These are phyloP conservation scores for Cheirogaleus major DNA, from an alignment of 2,797 vertebrate genomes.

Conservation along the genomic window DNA sequence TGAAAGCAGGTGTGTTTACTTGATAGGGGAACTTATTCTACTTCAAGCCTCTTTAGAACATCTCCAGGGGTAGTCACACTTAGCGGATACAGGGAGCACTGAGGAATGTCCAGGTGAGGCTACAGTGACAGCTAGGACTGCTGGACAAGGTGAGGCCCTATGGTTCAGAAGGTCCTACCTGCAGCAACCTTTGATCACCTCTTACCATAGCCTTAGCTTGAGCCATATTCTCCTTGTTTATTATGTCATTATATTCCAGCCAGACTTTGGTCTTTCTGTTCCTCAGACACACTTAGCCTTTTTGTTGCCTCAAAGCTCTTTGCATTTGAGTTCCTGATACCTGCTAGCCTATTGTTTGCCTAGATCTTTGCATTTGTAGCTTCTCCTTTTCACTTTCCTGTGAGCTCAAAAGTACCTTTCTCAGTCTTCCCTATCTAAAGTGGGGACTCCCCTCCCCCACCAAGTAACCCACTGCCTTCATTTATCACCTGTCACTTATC, in stretches of 20 bases:
- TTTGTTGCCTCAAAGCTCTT: neutral
- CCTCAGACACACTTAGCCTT: neutral
- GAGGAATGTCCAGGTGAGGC: neutral
- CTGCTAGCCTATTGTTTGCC: neutral
- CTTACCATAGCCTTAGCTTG: neutral
- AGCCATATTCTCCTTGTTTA: neutral
- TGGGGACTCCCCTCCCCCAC: too few relatives aligned
- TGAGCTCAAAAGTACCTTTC: neutral
- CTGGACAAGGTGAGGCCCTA: neutral
- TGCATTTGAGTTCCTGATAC: neutral
- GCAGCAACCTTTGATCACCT: neutral
- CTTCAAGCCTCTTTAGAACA: neutral
- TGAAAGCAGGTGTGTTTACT: neutral
- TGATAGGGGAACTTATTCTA: neutral
- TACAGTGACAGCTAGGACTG: neutral
- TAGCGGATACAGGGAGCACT: too few relatives aligned
- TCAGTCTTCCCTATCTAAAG: neutral
- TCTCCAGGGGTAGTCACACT: neutral
- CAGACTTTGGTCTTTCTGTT: neutral
- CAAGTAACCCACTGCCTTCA: neutral
- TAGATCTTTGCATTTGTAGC: neutral
- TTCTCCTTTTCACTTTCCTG: neutral
- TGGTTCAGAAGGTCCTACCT: neutral
- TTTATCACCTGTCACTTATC: neutral
- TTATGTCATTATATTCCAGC: neutral